These are phyloP conservation scores for Lucilia cuprina DNA, from an alignment of 1,140 invertebrate species.

Conservation along the genomic window DNA sequence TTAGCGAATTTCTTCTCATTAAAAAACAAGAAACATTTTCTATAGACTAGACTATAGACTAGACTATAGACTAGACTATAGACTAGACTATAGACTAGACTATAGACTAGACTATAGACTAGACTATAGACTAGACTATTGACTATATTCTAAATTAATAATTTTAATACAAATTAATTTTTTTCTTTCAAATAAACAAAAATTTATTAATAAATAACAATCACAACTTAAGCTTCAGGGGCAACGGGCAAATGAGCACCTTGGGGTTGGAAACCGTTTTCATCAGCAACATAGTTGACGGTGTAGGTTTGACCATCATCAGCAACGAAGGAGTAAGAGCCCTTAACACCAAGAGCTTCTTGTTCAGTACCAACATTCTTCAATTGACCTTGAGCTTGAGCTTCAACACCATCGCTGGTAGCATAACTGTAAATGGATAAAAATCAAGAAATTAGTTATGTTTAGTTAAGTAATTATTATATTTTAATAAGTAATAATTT, in stretches of 20 bases:
- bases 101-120: too few species aligned
- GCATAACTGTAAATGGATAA: constrained; percentile 19
- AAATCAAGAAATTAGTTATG: too few species aligned
- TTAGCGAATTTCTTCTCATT: too few species aligned
- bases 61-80: too few species aligned
- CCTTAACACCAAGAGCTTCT: constrained; percentile 57
- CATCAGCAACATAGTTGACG: constrained; percentile 68
- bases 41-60: too few species aligned
- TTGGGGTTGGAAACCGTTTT: constrained; percentile 42
- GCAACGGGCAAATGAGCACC: constrained; percentile 62
- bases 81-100: too few species aligned
- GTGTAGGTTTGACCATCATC: constrained; percentile 47
- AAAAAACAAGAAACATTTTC: too few species aligned
- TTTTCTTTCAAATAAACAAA: background rate
- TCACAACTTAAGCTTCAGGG: constrained; percentile 31
- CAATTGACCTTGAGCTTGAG: constrained; percentile 62
- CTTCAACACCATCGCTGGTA: constrained; percentile 44
- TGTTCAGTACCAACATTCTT: constrained; percentile 66
- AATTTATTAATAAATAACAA: constrained; percentile 39
- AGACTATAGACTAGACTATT: too few species aligned
- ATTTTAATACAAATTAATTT: too few species aligned
- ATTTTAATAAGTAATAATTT: background rate
- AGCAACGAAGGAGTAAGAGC: constrained; percentile 32
- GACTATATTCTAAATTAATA: too few species aligned
- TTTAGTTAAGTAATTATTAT: background rate